Conservation (phyloP, 2,888 invertebrate genomes). For the Harpagoxenus sublaevis region DNA sequence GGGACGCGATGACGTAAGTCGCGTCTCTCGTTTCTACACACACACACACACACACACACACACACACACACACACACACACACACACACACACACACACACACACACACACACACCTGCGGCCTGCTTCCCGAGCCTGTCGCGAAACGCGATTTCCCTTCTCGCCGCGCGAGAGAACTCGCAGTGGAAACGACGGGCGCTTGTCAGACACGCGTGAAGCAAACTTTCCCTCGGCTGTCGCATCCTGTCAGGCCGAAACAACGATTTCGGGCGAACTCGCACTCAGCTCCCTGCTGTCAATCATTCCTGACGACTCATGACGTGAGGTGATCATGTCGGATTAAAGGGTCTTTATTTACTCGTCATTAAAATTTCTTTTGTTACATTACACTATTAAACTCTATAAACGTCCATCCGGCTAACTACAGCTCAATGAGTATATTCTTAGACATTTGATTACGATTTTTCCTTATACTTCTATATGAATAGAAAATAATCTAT, state of each 20-base stretch:
- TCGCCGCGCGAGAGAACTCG: constrained; percentile 14
- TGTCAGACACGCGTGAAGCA: constrained; percentile 1
- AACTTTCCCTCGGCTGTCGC: constrained; percentile 40
- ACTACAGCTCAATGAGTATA: neutral
- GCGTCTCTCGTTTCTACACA: constrained; percentile 24
- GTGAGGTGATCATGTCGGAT: neutral
- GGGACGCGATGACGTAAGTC: constrained; percentile 61
- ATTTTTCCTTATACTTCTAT: neutral
- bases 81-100: no score
- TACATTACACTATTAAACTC: neutral
- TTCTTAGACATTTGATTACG: neutral
- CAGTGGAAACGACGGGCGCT: constrained; percentile 9
- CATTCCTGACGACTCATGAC: neutral
- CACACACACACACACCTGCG: neutral
- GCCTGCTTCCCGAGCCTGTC: constrained; percentile 4
- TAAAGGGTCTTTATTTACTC: neutral
- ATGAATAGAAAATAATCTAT: neutral
- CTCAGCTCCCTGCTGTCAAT: neutral
- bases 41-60: neutral
- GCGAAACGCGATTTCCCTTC: constrained; percentile 46
- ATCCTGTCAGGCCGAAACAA: neutral
- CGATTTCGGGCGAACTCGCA: constrained; percentile 7
- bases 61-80: neutral
- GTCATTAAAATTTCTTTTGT: neutral
- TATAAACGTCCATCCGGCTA: neutral